Evolutionary conservation across 2,797 vertebrate genomes (phyloP).

Genomic region (Cynodonichthys magdalenae): DNA sequence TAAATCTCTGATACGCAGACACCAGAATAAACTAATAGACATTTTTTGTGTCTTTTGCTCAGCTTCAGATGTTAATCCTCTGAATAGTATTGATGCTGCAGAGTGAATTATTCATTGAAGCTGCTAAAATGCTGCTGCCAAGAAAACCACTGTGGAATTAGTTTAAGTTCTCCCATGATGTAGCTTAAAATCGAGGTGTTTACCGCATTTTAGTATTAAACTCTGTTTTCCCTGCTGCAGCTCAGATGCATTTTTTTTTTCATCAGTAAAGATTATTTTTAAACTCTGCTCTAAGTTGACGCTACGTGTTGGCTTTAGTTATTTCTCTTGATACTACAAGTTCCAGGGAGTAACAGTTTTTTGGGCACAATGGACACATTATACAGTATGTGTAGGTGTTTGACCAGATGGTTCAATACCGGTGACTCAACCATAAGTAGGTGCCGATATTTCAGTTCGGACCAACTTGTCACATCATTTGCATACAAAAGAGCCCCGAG

Average conservation of each 20-base stretch:
- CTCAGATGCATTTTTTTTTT: conserved; percentile 35
- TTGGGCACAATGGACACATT: conserved; percentile 52
- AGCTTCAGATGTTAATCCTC: conserved; percentile 53
- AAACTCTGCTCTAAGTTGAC: conserved; percentile 43
- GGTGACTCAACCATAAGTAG: conserved; percentile 69
- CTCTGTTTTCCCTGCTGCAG: neutral
- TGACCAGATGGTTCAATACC: conserved; percentile 58
- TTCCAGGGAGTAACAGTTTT: conserved; percentile 56
- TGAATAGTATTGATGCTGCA: conserved; percentile 15
- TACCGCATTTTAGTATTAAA: conserved; percentile 17
- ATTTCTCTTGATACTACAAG: conserved; percentile 56
- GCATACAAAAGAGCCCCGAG: conserved; percentile 45
- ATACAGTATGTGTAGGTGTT: conserved; percentile 56
- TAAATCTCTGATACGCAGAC: conserved; percentile 65
- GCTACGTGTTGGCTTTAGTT: conserved; percentile 51
- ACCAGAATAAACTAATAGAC: conserved; percentile 39
- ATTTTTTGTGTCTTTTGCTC: conserved; percentile 8
- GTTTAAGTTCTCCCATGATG: conserved; percentile 40
- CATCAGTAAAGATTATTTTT: conserved; percentile 55
- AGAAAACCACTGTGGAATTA: conserved; percentile 31
- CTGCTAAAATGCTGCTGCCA: conserved; percentile 40
- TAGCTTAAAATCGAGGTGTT: conserved; percentile 18
- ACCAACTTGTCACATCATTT: conserved; percentile 50
- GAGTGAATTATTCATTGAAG: conserved; percentile 38
- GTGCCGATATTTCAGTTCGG: conserved; percentile 57